Conservation (phyloP, 2,888 invertebrate species). For the Eupeodes luniger region DNA sequence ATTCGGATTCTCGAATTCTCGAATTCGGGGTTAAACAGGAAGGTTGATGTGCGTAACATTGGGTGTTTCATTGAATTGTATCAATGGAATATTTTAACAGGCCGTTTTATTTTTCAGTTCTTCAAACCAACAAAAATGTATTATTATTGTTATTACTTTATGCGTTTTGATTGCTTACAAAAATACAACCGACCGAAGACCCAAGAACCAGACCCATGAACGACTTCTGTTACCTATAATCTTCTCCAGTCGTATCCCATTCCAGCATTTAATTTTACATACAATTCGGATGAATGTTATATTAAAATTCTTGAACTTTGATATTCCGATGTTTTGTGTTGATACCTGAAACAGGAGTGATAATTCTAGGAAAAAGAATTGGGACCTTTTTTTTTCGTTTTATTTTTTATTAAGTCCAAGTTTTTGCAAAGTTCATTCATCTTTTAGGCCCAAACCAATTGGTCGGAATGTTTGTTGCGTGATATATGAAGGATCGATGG, state of each 20-base stretch:
- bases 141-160: background rate
- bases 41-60: constrained; percentile 73
- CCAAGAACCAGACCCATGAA: no score
- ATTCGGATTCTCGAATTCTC: background rate
- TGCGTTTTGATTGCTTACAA: constrained; percentile 32
- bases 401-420: background rate
- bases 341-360: constrained; percentile 31
- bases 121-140: background rate
- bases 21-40: constrained; percentile 49
- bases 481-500: background rate
- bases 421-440: constrained; percentile 46
- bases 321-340: background rate
- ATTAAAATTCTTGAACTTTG: background rate
- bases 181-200: constrained; percentile 4
- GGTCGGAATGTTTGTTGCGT: background rate
- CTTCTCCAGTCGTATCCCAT: no score
- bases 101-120: constrained; percentile 2
- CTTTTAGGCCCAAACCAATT: background rate
- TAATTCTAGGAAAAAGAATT: constrained; percentile 5
- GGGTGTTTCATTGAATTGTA: constrained; percentile 73
- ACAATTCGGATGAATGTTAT: constrained; percentile 9
- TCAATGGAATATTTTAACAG: constrained; percentile 71
- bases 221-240: no score
- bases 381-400: background rate
- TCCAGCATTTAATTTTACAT: no score